phyloP scores from a whole-genome alignment of 2,113 vertebrate species.

The Cheilinus undulatus region DNA sequence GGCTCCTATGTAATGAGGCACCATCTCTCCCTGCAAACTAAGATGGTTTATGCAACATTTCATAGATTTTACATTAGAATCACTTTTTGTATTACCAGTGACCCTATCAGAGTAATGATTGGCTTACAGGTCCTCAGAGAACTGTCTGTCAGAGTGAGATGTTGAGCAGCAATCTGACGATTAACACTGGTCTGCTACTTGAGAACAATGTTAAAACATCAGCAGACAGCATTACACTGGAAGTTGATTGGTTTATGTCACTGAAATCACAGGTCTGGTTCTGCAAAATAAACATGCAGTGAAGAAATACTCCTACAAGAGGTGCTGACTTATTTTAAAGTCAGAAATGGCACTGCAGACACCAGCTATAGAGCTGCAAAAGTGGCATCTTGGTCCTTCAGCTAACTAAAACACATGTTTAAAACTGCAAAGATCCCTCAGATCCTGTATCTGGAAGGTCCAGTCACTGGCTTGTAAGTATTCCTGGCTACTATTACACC shows the following conservation, averaged over 20 bases:
- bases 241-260: conserved; percentile 36
- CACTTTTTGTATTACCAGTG: conserved; percentile 4
- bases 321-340: too few relatives aligned
- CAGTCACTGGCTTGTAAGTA: too few relatives aligned
- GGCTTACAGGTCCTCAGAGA: conserved; percentile 39
- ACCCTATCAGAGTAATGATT: conserved; percentile 49
- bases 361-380: too few relatives aligned
- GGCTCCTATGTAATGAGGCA: not conserved
- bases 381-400: too few relatives aligned
- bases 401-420: too few relatives aligned
- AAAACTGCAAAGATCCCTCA: too few relatives aligned
- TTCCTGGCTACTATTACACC: too few relatives aligned
- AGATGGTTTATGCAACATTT: not conserved
- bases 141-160: conserved; percentile 52
- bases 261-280: conserved; percentile 12
- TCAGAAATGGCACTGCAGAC: too few relatives aligned
- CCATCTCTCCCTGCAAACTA: not conserved
- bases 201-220: conserved; percentile 59
- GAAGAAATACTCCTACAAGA: too few relatives aligned
- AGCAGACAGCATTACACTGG: conserved; percentile 32
- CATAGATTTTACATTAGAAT: conserved; percentile 15
- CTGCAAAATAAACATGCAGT: not conserved
- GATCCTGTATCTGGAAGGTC: too few relatives aligned
- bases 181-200: conserved; percentile 51
- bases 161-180: conserved; percentile 51